These are phyloP conservation scores for Anguilla marmorata DNA, from an alignment of 2,797 vertebrate genomes.

Conservation along the genomic window DNA sequence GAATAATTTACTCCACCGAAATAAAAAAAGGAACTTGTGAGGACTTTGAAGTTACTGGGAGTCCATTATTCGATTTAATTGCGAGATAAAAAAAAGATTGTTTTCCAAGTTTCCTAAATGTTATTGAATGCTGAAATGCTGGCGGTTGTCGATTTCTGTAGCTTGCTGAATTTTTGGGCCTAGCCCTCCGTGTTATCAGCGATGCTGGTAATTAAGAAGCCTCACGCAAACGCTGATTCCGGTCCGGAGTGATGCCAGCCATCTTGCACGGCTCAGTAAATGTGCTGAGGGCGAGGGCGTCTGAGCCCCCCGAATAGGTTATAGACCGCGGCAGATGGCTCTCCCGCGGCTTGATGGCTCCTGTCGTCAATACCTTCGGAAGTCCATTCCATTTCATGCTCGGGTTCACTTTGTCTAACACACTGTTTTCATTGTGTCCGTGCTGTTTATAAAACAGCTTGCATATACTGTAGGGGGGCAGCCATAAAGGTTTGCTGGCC, in stretches of 20 bases:
- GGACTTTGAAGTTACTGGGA: background rate
- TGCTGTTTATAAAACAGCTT: background rate
- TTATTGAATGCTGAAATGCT: background rate
- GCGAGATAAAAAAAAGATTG: background rate
- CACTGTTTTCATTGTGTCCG: background rate
- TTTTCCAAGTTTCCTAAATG: background rate
- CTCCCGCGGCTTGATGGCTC: background rate
- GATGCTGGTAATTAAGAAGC: background rate
- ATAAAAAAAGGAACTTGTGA: background rate
- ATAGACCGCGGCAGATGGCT: background rate
- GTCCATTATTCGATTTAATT: background rate
- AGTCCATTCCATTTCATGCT: background rate
- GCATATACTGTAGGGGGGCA: background rate
- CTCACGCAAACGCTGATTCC: background rate
- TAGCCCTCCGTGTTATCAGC: background rate
- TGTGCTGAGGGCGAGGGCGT: background rate
- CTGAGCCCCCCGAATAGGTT: background rate
- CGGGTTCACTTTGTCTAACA: background rate
- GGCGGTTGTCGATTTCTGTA: background rate
- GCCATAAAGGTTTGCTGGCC: background rate
- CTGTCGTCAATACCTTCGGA: background rate
- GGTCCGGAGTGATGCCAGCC: background rate
- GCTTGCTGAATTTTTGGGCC: background rate
- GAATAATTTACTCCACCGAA: constrained; percentile 28
- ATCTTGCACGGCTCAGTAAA: background rate